These are phyloP conservation scores for Leuciscus waleckii DNA, from an alignment of 2,797 vertebrate genomes.

Conservation along the genomic window DNA sequence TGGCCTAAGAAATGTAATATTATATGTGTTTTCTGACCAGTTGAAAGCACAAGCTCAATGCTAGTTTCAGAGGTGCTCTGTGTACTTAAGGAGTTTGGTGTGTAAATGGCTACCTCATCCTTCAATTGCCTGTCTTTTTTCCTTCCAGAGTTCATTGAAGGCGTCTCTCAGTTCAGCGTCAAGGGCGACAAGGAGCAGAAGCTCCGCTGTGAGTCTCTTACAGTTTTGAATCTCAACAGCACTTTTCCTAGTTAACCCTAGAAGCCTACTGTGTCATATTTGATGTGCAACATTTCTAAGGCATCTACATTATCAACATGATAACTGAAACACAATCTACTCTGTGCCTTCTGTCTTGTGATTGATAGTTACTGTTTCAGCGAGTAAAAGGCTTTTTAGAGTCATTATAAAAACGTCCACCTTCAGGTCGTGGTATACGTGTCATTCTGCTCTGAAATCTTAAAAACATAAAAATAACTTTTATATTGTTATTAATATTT, in stretches of 20 bases:
- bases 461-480: background rate
- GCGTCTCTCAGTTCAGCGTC: conserved; percentile 95
- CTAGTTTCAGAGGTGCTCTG: background rate
- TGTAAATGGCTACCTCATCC: background rate
- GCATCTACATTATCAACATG: background rate
- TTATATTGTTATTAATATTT: background rate
- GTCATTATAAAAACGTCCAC: background rate
- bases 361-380: background rate
- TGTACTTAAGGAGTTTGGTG: background rate
- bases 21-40: background rate
- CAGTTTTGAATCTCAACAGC: background rate
- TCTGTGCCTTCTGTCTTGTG: background rate
- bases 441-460: background rate
- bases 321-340: background rate
- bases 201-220: conserved; percentile 88
- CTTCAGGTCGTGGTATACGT: background rate
- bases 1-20: background rate
- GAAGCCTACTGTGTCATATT: background rate
- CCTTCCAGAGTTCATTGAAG: conserved; percentile 91
- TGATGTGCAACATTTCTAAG: background rate
- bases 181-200: conserved; percentile 96
- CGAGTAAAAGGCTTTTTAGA: background rate
- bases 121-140: background rate
- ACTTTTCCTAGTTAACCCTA: background rate
- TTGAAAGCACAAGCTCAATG: background rate